Evolutionary conservation across 2,113 vertebrate species (phyloP).

Genomic region (Aspidoscelis tigris): DNA sequence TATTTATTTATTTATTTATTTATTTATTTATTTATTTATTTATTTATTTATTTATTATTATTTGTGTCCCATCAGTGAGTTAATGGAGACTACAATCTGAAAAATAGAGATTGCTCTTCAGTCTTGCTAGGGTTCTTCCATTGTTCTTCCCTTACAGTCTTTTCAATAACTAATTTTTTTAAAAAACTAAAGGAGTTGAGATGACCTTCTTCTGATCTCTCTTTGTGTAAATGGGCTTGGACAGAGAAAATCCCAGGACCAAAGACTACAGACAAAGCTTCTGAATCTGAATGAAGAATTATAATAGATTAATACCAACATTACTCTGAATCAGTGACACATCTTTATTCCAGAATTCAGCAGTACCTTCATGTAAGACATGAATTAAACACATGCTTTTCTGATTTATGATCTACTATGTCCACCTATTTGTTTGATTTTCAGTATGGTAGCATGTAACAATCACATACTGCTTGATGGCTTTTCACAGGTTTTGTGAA

Average conservation of each 20-base stretch:
- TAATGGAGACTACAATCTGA: neutral
- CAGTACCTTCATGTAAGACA: slow-evolving; percentile 3
- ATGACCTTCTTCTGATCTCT: neutral
- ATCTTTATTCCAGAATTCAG: neutral
- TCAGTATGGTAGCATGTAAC: neutral
- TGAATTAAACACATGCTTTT: slow-evolving; percentile 18
- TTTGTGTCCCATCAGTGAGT: neutral
- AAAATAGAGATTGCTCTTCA: neutral
- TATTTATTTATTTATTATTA: no score
- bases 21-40: no score
- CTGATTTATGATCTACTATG: neutral
- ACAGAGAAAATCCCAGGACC: neutral
- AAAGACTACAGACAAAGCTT: neutral
- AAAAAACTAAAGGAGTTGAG: neutral
- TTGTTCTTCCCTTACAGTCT: neutral
- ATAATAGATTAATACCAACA: slow-evolving; percentile 2
- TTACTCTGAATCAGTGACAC: slow-evolving; percentile 21
- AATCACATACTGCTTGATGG: neutral
- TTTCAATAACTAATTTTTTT: neutral
- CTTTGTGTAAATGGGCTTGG: neutral
- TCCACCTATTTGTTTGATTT: neutral
- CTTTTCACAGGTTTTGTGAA: neutral
- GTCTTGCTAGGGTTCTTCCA: neutral
- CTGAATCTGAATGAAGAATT: neutral
- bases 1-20: no score